Conservation (phyloP, 2,888 invertebrate species). For the Electrophaes corylata region DNA sequence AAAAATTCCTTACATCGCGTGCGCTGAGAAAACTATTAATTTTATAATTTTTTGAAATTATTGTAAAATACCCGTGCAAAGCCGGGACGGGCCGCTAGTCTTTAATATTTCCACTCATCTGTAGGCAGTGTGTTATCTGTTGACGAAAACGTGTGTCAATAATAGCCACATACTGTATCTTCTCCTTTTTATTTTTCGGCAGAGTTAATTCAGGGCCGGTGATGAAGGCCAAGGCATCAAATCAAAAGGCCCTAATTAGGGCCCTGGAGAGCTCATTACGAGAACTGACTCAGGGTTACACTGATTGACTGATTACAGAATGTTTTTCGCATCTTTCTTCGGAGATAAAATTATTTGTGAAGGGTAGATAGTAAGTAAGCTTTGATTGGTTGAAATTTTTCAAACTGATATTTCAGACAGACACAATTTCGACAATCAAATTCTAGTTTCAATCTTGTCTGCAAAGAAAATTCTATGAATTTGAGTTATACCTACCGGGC, state of each 20-base stretch:
- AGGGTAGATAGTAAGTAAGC: too few species aligned
- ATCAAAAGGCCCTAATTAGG: constrained; percentile 23
- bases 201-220: neutral
- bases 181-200: neutral
- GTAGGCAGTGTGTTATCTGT: neutral
- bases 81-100: too few species aligned
- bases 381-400: neutral
- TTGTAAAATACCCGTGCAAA: too few species aligned
- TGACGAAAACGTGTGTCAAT: neutral
- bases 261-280: constrained; percentile 23
- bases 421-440: too few species aligned
- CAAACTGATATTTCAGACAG: too few species aligned
- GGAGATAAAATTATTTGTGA: neutral
- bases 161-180: neutral
- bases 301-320: constrained; percentile 25
- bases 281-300: constrained; percentile 15
- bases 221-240: constrained; percentile 1
- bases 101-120: too few species aligned
- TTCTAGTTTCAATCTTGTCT: too few species aligned
- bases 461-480: too few species aligned
- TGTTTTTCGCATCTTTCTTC: constrained; percentile 13
- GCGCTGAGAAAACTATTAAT: too few species aligned
- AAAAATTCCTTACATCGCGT: too few species aligned
- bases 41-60: too few species aligned
- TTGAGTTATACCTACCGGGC: too few species aligned